These are phyloP conservation scores for Trypoxylus dichotomus DNA, from an alignment of 1,140 invertebrate genomes.

Conservation along the genomic window DNA sequence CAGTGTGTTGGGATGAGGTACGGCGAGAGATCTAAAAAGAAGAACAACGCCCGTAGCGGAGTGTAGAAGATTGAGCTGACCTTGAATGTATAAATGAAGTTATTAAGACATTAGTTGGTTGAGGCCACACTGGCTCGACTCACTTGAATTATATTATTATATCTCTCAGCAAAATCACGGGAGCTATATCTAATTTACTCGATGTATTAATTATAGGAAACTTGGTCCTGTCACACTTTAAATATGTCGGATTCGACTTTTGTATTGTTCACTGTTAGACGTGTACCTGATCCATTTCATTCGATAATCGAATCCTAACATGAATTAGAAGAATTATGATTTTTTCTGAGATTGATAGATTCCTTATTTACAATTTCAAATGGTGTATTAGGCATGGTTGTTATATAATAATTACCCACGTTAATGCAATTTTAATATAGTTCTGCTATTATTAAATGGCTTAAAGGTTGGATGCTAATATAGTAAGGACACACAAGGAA, in stretches of 20 bases:
- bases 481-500: too few relatives aligned
- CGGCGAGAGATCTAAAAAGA: conserved; percentile 30
- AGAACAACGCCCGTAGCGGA: conserved; percentile 38
- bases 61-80: conserved; percentile 45
- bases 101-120: conserved; percentile 52
- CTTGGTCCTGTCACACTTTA: conserved; percentile 36
- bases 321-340: conserved; percentile 36
- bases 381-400: conserved; percentile 28
- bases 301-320: conserved; percentile 1
- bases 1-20: conserved; percentile 28
- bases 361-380: conserved; percentile 27
- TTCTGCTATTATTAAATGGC: neutral
- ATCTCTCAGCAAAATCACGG: conserved; percentile 50
- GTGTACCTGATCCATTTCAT: conserved; percentile 18
- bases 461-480: too few relatives aligned
- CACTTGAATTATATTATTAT: conserved; percentile 48
- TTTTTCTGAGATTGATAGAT: conserved; percentile 30
- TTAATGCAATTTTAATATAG: neutral
- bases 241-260: conserved; percentile 32
- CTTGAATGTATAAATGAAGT: conserved; percentile 52
- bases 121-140: conserved; percentile 46
- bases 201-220: conserved; percentile 50
- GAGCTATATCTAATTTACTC: conserved; percentile 49
- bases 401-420: conserved; percentile 4
- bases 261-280: conserved; percentile 23